Percentiles rank a stretch among this genome's conserved stretches.
These are phyloP conservation scores for Lasioglossum pauxillum DNA, from an alignment of 2,888 invertebrate species.

Conservation along the genomic window DNA sequence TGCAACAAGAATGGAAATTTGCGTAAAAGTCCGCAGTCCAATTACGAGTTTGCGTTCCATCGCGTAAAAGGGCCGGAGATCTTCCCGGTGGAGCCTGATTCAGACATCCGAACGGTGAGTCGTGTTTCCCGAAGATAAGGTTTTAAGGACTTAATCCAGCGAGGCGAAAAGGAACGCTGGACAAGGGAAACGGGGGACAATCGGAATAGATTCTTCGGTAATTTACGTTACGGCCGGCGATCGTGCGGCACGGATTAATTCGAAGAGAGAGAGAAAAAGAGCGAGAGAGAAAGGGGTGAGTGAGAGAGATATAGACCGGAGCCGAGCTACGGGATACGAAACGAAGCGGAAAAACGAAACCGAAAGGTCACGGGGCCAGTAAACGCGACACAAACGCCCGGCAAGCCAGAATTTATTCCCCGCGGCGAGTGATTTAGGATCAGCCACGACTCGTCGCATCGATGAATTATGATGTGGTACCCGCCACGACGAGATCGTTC, in stretches of 20 bases:
- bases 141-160: slow-evolving; percentile 72
- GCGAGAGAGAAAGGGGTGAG: not conserved
- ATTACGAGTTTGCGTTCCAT: slow-evolving; percentile 12
- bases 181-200: slow-evolving; percentile 35
- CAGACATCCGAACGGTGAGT: slow-evolving; percentile 48
- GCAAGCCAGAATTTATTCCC: slow-evolving; percentile 40
- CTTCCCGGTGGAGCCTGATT: slow-evolving; percentile 11
- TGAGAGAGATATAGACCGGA: not conserved
- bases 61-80: not conserved
- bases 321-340: slow-evolving; percentile 28
- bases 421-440: slow-evolving; percentile 48
- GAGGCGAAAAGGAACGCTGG: slow-evolving; percentile 46
- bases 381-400: slow-evolving; percentile 35
- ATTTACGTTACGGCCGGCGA: slow-evolving; percentile 69
- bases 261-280: slow-evolving; percentile 23
- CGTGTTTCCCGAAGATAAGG: slow-evolving; percentile 74
- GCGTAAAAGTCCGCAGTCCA: not conserved
- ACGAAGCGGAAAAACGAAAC: slow-evolving; percentile 30
- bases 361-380: slow-evolving; percentile 48
- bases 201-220: slow-evolving; percentile 63
- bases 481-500: slow-evolving; percentile 2
- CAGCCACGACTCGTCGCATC: slow-evolving; percentile 25
- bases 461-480: slow-evolving; percentile 45
- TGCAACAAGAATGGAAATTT: not conserved
- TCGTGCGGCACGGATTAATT: slow-evolving; percentile 68